Evolutionary conservation across 2,888 invertebrate species (phyloP), one percentile per base, ranked within the genome.

Genomic region (Asteroscopus sphinx): DNA sequence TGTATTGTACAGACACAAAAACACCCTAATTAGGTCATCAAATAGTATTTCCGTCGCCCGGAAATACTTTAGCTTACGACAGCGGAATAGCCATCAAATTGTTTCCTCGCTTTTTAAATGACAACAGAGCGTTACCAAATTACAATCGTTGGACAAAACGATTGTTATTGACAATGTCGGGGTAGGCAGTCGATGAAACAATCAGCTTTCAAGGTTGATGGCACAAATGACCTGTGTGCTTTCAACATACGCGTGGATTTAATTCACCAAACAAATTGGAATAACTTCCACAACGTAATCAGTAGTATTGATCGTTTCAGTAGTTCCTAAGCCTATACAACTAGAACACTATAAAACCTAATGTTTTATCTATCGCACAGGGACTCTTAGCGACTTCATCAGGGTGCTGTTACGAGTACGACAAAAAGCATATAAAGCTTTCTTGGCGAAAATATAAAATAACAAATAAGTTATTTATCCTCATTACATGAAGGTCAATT

Each of bases 151-250:
- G 21, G 48, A 62, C 41, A 64, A 68, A 73, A 66, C 64, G 8
- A 68, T 77, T 77, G 78, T 67, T 61, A 61, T 65, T 68, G 65
- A 60, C 36, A 55, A 54, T 30, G 54, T 46, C 48, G 46, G 47
- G 61, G 52, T 48, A 41, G 60, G 42, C 48, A 42, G 61, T 57
- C 71, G 65, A 74, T 74, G 56, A 67, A 77, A 79, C 74, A 72
- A 71, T 69, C 60, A 44, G 62, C 54, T 59, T 65, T 56, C 75
- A 69, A 73, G 73, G 73, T 58, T 58, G 36, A 40, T 13, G 57
- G 73, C 73, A 79, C 42, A 76, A 77, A 77, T 74, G 79, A 83
- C 79, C 82, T 80, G 70, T 79, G 62, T 67, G 73, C 63, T 79
- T 76, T 56, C 17, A 40, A 60, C 47, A 57, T 53, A 51, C 12